Evolutionary conservation across 2,113 vertebrate genomes (phyloP), one percentile per base, ranked within the genome.

Genomic region (Hypomesus transpacificus): DNA sequence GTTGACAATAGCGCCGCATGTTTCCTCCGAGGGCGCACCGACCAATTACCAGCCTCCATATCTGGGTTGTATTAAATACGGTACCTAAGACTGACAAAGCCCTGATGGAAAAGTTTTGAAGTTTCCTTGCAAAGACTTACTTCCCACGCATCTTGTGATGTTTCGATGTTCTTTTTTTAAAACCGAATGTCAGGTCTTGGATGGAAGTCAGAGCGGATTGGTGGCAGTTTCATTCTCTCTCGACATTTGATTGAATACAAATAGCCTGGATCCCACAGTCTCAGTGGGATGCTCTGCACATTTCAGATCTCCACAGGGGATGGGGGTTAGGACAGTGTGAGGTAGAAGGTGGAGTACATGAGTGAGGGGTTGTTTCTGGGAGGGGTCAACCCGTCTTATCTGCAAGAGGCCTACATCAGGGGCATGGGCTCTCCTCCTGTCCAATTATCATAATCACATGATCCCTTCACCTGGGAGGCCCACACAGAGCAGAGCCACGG

Each of bases 1-100:
- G 62, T 82, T 75, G 82, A 93, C 91, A 92, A 92, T 91, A 86
- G 91, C 92, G 24, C 92, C 66, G 90, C 90, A 50, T 92, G 92
- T 83, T 84, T 88, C 91, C 86, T 74, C 86, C 87, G 81, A 73
- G 83, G 46, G 70, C 71, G 81, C 70, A 71, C 77, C 71, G 87
- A 89, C 88, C 87, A 89, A 93, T 92, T 93, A 89, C 87, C 73
- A 75, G 21, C 66, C 59, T 82, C 84, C 88, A 90, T 90, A 91
- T 89, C 83, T 87, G 87, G 69, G 79, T 84, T 78, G 74, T 91
- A 91, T 92, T 92, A 91, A 91, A 88, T 80, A 82, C 76, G 80
- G 82, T 81, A 75, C 84, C 76, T 70, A 71, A 82, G 78, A 74
- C 76, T 52, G 81, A 75, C 72, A 60, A 80, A 74, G 82, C 82